Evolutionary conservation across 2,113 vertebrate genomes (phyloP), one percentile per base, ranked within the genome.

Genomic region (Grallaria varia): DNA sequence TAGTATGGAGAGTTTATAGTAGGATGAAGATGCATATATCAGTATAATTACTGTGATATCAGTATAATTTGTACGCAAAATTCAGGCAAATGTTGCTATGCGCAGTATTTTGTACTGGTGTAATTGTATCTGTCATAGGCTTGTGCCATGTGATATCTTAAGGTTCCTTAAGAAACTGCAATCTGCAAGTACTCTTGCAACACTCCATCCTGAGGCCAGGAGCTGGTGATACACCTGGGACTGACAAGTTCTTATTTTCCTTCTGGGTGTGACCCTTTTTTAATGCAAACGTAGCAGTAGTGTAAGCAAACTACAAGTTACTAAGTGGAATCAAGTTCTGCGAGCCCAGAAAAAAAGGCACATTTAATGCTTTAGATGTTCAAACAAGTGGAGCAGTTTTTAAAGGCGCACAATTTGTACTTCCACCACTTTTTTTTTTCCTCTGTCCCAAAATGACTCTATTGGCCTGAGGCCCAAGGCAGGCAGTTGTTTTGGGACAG

Each of bases 401-500:
- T 69, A 56, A 85, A n/a, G n/a, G n/a, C n/a, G n/a, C 89, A 94
- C 89, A 68, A 78, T 64, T 37, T 86, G 81, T 87, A 75, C 87
- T 94, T 90, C 62, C 33, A 93, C 30, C 21, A 33, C 33, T 27
- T 33, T 12, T 33, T 64, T 37, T 28, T 15, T 9, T 4, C 18
- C n/a, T 50, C 73, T 78, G 52, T 75, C 82, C 69, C 87, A 94
- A 90, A 68, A 30, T 68, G 80, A 90, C 86, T 92, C 52, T 30
- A 37, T 6, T 92, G 80, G 92, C 92, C 88, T 66, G 53, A 95
- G 79, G 79, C 85, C 88, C 79, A 66, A 95, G 82, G 75, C 83
- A 88, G 33, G 84, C 89, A 75, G 94, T 78, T 97, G 89, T 97
- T 96, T 72, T 91, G 84, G 52, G 86, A 64, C 14, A 81, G 47